Evolutionary conservation across 2,888 invertebrate species (phyloP).

Genomic region (Agriopis aurantiaria): DNA sequence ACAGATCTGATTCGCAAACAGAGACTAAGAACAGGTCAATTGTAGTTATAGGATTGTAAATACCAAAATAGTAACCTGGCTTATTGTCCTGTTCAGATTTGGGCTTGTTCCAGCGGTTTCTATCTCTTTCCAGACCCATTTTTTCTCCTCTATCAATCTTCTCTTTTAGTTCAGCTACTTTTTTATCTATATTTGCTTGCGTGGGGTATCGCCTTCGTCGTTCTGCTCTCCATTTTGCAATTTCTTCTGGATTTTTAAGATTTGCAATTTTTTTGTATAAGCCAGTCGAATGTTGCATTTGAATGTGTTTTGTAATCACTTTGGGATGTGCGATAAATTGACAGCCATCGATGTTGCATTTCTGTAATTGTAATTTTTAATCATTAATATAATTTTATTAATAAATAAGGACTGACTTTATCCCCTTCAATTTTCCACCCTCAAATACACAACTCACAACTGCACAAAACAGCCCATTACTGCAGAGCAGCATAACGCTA

Average conservation of each 20-base stretch:
- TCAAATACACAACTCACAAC: no score
- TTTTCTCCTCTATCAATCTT: conserved; percentile 92
- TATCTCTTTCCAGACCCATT: conserved; percentile 74
- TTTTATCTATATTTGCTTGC: conserved; percentile 88
- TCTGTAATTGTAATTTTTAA: conserved; percentile 61
- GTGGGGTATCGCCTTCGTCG: conserved; percentile 93
- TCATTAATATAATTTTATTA: no score
- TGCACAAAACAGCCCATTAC: no score
- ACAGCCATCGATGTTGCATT: conserved; percentile 94
- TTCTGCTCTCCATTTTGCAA: conserved; percentile 94
- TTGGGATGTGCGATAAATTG: conserved; percentile 92
- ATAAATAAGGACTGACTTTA: no score
- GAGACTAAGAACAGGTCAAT: no score
- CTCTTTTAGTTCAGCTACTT: conserved; percentile 88
- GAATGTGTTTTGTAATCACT: conserved; percentile 92
- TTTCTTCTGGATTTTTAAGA: conserved; percentile 92
- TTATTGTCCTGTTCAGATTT: conserved; percentile 13
- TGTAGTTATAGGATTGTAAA: no score
- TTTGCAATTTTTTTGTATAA: conserved; percentile 92
- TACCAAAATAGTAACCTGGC: conserved; percentile 11
- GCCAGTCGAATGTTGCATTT: conserved; percentile 94
- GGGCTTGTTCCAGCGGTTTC: background rate
- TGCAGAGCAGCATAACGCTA: no score
- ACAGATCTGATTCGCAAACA: no score
- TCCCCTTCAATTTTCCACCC: no score